Conservation (phyloP, 2,113 vertebrate genomes). For the Taurulus bubalis region DNA sequence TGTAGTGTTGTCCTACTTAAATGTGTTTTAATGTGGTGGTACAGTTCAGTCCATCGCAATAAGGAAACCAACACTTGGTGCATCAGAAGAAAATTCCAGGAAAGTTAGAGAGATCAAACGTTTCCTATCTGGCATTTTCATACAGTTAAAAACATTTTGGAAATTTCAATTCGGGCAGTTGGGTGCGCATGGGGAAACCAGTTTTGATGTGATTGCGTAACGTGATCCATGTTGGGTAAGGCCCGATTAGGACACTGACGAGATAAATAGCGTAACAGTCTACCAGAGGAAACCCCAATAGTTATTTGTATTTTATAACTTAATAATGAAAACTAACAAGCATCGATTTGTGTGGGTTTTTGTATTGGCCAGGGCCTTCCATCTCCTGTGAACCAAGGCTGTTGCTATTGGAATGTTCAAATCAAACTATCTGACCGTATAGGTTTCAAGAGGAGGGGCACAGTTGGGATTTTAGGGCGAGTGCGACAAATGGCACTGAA, state of each 20-base stretch:
- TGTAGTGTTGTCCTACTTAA: not conserved
- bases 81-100: not conserved
- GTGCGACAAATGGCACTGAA: slow-evolving; percentile 10
- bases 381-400: not conserved
- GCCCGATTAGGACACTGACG: not conserved
- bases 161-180: too few species aligned
- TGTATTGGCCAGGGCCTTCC: not conserved
- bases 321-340: not conserved
- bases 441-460: slow-evolving; percentile 7
- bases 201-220: slow-evolving; percentile 7
- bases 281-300: not conserved
- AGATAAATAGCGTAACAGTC: not conserved
- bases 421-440: not conserved
- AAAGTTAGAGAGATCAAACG: not conserved
- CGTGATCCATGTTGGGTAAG: not conserved
- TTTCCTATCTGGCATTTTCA: not conserved
- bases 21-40: not conserved
- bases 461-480: not conserved
- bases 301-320: not conserved
- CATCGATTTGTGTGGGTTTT: not conserved
- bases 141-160: too few species aligned
- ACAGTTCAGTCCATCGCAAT: not conserved
- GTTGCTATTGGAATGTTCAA: not conserved
- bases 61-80: not conserved
- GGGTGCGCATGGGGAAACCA: not conserved